These are phyloP conservation scores for Oxystoma pomonae DNA, from an alignment of 2,888 invertebrate genomes.

Conservation along the genomic window DNA sequence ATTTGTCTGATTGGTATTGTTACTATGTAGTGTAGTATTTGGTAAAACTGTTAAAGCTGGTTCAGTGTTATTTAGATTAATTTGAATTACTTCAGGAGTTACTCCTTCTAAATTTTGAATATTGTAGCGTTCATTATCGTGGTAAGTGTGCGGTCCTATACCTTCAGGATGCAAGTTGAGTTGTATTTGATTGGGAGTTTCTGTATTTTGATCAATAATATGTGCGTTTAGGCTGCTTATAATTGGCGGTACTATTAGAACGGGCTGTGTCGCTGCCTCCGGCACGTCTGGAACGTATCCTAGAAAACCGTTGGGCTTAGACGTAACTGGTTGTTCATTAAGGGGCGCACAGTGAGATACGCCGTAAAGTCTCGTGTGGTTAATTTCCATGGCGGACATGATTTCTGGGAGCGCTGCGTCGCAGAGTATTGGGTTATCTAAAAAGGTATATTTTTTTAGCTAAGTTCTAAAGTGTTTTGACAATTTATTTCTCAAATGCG, in stretches of 20 bases:
- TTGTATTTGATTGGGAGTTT: conserved; percentile 21
- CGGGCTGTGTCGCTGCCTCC: not conserved
- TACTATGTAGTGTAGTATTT: not conserved
- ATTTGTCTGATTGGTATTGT: conserved; percentile 7
- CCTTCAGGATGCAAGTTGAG: conserved; percentile 16
- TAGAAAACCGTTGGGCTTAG: conserved; percentile 41
- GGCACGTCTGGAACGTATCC: conserved; percentile 38
- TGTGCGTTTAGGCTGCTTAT: not conserved
- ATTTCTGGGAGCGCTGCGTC: conserved; percentile 69
- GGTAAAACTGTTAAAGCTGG: not conserved
- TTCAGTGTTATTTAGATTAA: not conserved
- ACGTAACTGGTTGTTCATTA: conserved; percentile 43
- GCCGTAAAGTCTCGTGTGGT: conserved; percentile 70
- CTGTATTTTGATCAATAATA: not conserved
- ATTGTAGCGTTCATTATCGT: not conserved
- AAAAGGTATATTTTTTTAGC: conserved; percentile 33
- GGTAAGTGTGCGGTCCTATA: not conserved
- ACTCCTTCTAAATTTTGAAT: not conserved
- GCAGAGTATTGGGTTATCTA: conserved; percentile 80
- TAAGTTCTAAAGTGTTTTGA: too few relatives aligned
- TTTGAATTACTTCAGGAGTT: not conserved
- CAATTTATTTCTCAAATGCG: too few relatives aligned
- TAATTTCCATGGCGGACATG: conserved; percentile 63
- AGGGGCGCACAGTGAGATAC: conserved; percentile 51
- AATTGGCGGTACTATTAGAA: not conserved